These are phyloP conservation scores for Mixornis gularis DNA, from an alignment of 2,113 vertebrate genomes.

Conservation along the genomic window DNA sequence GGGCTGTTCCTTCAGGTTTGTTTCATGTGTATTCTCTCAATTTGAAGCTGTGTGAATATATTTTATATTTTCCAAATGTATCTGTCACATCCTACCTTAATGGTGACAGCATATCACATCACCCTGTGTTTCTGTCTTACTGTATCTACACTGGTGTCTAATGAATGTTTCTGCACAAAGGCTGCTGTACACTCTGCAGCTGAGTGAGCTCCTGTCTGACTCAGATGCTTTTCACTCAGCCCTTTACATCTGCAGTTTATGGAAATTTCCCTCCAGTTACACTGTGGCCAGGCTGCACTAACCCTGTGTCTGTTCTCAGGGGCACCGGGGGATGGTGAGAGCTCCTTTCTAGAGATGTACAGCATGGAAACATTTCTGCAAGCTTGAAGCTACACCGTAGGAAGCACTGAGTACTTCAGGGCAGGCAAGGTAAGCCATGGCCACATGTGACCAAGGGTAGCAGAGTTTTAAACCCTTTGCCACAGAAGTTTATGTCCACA, in stretches of 20 bases:
- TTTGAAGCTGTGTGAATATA: background rate
- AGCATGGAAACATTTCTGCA: background rate
- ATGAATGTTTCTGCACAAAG: slow-evolving; percentile 36
- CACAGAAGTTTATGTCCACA: fast-evolving
- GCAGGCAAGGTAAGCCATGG: background rate
- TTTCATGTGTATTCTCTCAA: background rate
- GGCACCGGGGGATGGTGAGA: background rate
- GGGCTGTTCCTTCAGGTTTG: background rate
- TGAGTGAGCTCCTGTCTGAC: background rate
- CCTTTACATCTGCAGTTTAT: background rate
- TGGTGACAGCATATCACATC: slow-evolving; percentile 32
- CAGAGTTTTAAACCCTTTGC: background rate
- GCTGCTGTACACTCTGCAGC: background rate
- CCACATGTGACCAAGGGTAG: fast-evolving
- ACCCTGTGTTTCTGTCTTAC: slow-evolving; percentile 7
- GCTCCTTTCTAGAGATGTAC: background rate
- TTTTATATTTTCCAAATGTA: slow-evolving; percentile 3
- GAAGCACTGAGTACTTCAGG: background rate
- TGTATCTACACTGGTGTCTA: background rate
- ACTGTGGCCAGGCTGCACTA: background rate
- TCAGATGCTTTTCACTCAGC: background rate
- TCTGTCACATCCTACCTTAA: slow-evolving; percentile 27
- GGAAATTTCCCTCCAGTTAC: background rate
- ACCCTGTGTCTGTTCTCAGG: background rate
- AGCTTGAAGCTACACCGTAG: fast-evolving